Conservation (phyloP, 2,113 vertebrate genomes). For the Sorex araneus region DNA sequence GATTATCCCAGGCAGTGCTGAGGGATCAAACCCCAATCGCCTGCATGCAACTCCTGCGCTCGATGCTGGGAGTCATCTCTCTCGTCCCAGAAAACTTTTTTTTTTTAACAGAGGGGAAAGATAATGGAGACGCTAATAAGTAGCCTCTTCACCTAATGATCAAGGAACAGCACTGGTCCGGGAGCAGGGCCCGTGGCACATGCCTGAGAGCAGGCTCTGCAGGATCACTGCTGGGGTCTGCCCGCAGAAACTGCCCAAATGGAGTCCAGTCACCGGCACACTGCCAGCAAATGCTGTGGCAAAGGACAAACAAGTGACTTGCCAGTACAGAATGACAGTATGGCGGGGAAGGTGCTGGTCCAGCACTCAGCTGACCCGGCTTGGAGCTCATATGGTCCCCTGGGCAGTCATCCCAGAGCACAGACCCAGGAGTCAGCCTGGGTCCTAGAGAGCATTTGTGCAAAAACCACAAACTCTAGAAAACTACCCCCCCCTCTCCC, state of each 20-base stretch:
- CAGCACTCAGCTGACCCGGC: no score
- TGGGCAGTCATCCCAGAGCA: no score
- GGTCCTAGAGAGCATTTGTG: background rate
- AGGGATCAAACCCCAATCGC: no score
- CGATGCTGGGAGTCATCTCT: no score
- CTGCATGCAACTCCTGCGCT: no score
- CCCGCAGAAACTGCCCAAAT: background rate
- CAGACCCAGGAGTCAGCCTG: no score
- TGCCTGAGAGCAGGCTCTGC: background rate
- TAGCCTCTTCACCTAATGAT: background rate
- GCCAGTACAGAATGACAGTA: background rate
- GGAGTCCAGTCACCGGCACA: background rate
- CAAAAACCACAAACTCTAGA: slow-evolving; percentile 32
- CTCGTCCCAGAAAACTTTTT: no score
- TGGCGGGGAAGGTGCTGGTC: no score
- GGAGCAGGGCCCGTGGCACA: background rate
- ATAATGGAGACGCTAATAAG: background rate
- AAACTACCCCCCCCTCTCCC: background rate
- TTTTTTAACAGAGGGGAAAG: background rate
- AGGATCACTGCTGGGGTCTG: accelerated
- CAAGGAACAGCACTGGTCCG: background rate
- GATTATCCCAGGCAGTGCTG: no score
- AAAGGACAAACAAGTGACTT: background rate
- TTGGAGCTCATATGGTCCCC: no score
- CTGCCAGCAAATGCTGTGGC: background rate